phyloP scores from a whole-genome alignment of 2,888 invertebrate genomes.

The Eupithecia vulgata region DNA sequence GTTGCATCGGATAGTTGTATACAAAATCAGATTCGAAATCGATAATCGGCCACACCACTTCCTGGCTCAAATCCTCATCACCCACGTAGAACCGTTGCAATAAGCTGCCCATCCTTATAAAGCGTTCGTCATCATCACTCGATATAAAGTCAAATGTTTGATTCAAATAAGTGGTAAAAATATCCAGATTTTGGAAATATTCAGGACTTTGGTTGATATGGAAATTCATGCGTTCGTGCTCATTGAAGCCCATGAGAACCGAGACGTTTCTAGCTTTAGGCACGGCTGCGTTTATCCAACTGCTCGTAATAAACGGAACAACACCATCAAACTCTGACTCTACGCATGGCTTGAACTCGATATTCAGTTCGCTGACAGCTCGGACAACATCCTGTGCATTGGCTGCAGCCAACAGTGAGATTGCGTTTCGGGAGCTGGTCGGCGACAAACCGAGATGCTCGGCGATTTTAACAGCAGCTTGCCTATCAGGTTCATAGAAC shows the following conservation, averaged over 20 bases:
- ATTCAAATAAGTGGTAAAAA: slow-evolving; percentile 44
- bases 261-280: slow-evolving; percentile 55
- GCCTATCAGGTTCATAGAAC: slow-evolving; percentile 49
- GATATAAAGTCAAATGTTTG: slow-evolving; percentile 41
- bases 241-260: slow-evolving; percentile 61
- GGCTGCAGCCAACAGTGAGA: slow-evolving; percentile 49
- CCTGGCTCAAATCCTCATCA: slow-evolving; percentile 48
- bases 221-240: slow-evolving; percentile 50
- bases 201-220: slow-evolving; percentile 42
- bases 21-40: slow-evolving; percentile 61
- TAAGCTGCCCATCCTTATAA: slow-evolving; percentile 46
- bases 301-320: slow-evolving; percentile 54
- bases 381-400: slow-evolving; percentile 51
- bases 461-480: slow-evolving; percentile 55
- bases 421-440: slow-evolving; percentile 49
- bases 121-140: slow-evolving; percentile 37
- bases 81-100: slow-evolving; percentile 61
- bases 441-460: slow-evolving; percentile 49
- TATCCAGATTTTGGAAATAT: slow-evolving; percentile 45
- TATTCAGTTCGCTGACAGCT: slow-evolving; percentile 44
- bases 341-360: slow-evolving; percentile 57
- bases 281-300: slow-evolving; percentile 51
- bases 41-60: slow-evolving; percentile 46
- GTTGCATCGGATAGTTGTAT: slow-evolving; percentile 57
- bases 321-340: slow-evolving; percentile 58